These are phyloP conservation scores for Napeogenes sylphis DNA, from an alignment of 2,888 invertebrate species.

Conservation along the genomic window DNA sequence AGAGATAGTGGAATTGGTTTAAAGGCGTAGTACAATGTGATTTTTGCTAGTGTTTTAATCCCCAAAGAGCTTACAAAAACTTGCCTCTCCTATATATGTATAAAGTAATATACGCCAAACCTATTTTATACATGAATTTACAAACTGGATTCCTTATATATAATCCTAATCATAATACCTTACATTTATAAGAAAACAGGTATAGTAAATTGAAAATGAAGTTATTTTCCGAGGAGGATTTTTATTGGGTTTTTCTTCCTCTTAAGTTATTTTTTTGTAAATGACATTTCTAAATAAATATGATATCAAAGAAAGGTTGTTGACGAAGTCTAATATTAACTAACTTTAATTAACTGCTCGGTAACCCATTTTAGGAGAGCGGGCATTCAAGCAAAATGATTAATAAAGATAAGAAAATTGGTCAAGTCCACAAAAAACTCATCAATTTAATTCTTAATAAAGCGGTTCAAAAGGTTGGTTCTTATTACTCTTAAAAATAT, in stretches of 20 bases:
- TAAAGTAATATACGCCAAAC: too few species aligned
- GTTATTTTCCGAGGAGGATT: too few species aligned
- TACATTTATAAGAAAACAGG: too few species aligned
- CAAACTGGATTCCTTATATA: too few species aligned
- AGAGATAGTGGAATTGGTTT: too few species aligned
- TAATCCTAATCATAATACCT: too few species aligned
- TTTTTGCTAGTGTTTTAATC: too few species aligned
- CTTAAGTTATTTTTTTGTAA: not conserved
- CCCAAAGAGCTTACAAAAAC: not conserved
- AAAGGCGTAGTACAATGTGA: too few species aligned
- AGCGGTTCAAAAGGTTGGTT: constrained; percentile 39
- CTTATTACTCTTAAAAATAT: constrained; percentile 35
- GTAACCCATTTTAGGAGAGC: constrained; percentile 23
- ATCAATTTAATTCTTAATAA: constrained; percentile 43
- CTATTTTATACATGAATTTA: too few species aligned
- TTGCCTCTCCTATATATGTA: too few species aligned
- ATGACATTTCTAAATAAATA: constrained; percentile 7
- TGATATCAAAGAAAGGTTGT: constrained; percentile 9
- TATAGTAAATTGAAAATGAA: too few species aligned
- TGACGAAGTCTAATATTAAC: constrained; percentile 14
- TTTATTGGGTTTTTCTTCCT: too few species aligned
- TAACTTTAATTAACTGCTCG: constrained; percentile 15
- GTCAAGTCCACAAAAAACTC: constrained; percentile 37
- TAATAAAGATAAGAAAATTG: constrained; percentile 39
- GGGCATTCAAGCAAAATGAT: constrained; percentile 36